Conservation (phyloP, 53 echinoderm and acorn worm species). For the Mesocentrotus franciscanus region DNA sequence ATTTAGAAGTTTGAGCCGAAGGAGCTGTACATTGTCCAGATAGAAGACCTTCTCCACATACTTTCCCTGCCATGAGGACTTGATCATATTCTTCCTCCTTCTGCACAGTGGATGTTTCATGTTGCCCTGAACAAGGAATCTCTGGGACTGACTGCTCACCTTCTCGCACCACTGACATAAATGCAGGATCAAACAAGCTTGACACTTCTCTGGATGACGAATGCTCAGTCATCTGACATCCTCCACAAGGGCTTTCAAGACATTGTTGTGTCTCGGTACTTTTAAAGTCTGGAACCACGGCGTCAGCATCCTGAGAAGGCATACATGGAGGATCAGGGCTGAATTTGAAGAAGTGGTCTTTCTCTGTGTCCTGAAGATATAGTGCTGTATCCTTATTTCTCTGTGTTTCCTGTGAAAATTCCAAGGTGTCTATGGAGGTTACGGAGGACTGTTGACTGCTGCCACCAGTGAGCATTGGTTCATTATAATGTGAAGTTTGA, state of each 20-base stretch:
- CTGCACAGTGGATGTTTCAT: neutral
- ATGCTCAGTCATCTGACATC: neutral
- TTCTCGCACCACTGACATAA: neutral
- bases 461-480: neutral
- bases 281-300: slow-evolving; percentile 30
- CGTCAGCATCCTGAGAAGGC: slow-evolving; percentile 25
- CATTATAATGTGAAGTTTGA: neutral
- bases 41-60: neutral
- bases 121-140: neutral
- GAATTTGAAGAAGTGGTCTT: neutral
- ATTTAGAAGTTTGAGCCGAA: neutral
- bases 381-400: neutral
- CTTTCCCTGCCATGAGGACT: neutral
- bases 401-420: slow-evolving; percentile 54
- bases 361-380: neutral
- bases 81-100: neutral
- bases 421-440: slow-evolving; percentile 62
- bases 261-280: neutral
- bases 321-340: neutral
- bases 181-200: neutral
- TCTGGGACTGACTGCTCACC: slow-evolving; percentile 61
- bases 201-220: neutral
- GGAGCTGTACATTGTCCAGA: neutral
- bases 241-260: neutral
- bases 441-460: slow-evolving; percentile 60